Evolutionary conservation across 2,113 vertebrate species (phyloP), one percentile per base, ranked within the genome.

Genomic region (Diadophis punctatus): DNA sequence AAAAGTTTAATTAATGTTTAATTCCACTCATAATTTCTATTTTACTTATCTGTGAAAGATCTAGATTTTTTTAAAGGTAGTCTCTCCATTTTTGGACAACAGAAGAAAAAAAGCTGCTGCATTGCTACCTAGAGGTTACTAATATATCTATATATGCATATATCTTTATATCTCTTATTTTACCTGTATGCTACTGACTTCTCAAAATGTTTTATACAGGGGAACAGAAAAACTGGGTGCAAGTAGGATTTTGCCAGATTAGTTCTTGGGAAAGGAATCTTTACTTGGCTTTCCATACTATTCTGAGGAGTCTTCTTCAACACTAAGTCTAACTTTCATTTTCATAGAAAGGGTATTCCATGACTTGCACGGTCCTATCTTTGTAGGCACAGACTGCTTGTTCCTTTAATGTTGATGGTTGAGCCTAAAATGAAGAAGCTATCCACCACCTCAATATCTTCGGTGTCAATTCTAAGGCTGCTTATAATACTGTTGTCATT

Each of bases 11-110:
- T 91, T 91, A 95, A 87, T 91, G 88, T 48, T 92, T 92, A 10
- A 93, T 95, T 96, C 93, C 91, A 87, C 68, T 96, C 27, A 56
- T 60, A 93, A 46, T 91, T 95, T 58, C 68, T 90, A 34, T 84
- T 43, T 86, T 93, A 86, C 90, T 51, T 90, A 91, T 43, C 56
- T 87, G 43, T 94, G n/a, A 93, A 92, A 94, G 90, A 93, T 90
- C 58, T 93, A 12, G 23, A 27, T 93, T 9, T 53, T 68, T 7
- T 90, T 34, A 8, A 48, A 1, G 58, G 46, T n/a, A 39, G 53
- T 92, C 39, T 93, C 46, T 48, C 60, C 48, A 46, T 25, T 4
- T 5, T 43, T 86, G 43, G 58, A 88, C 84, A 92, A 52, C 0
- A 92, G 51, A 6, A 49, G 30, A 94, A 93, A n/a, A 91, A 91